Percentiles rank a stretch among this genome's conserved stretches.
Evolutionary conservation across 1,140 invertebrate species (phyloP).

Genomic region (Rhopalosiphum padi): DNA sequence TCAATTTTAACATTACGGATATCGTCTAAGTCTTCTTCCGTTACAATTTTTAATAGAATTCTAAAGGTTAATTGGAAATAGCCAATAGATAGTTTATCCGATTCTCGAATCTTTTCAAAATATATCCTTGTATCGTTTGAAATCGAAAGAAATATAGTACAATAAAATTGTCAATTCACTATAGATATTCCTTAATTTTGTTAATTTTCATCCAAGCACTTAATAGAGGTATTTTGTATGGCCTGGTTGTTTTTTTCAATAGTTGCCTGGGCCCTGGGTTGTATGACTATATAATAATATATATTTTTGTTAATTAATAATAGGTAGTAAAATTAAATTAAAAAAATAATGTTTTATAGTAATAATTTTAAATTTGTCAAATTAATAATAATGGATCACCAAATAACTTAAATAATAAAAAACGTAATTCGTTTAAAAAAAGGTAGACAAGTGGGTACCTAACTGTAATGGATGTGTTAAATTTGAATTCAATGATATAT

Average conservation of each 20-base stretch:
- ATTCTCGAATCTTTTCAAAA: not conserved
- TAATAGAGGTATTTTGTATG: not conserved
- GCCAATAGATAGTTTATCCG: not conserved
- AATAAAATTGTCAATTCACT: not conserved
- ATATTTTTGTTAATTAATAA: not conserved
- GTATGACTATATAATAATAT: not conserved
- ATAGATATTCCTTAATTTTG: not conserved
- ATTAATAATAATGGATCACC: not conserved
- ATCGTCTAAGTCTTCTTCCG: not conserved
- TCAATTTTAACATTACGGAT: not conserved
- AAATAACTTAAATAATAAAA: not conserved
- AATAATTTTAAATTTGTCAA: not conserved
- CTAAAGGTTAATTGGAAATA: not conserved
- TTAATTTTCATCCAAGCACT: not conserved
- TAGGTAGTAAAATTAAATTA: not conserved
- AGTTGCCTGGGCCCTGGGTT: not conserved
- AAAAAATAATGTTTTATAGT: not conserved
- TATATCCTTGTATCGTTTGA: not conserved
- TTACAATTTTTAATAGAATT: not conserved
- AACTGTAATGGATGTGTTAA: no score
- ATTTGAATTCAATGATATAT: no score
- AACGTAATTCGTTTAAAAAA: not conserved
- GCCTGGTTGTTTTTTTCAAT: not conserved
- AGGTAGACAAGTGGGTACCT: no score
- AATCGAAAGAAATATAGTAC: not conserved